Evolutionary conservation across 1,140 invertebrate genomes (phyloP).

Genomic region (Drosophila jambulina): DNA sequence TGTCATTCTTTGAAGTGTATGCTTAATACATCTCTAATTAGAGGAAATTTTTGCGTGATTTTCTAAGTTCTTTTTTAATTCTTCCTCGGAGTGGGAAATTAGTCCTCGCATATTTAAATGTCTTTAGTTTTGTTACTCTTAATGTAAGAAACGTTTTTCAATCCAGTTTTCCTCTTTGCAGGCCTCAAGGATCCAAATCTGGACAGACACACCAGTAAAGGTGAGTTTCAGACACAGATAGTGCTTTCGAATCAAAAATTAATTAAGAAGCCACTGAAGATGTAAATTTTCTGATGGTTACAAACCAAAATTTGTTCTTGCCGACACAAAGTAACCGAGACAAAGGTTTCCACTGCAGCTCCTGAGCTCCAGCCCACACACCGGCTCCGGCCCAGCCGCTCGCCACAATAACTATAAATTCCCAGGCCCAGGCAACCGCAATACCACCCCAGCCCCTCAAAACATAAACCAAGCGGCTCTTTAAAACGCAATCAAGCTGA

Average conservation of each 20-base stretch:
- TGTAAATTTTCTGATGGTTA: slow-evolving; percentile 66
- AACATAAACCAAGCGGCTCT: slow-evolving; percentile 72
- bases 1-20: background rate
- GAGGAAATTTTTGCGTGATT: background rate
- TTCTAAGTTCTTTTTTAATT: background rate
- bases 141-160: background rate
- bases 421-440: slow-evolving; percentile 50
- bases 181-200: slow-evolving; percentile 80
- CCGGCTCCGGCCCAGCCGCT: slow-evolving; percentile 19
- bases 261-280: slow-evolving; percentile 52
- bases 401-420: slow-evolving; percentile 82
- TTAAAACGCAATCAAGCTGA: slow-evolving; percentile 85
- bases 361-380: slow-evolving; percentile 32
- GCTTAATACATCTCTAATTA: slow-evolving; percentile 49
- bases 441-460: slow-evolving; percentile 15
- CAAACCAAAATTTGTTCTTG: slow-evolving; percentile 57
- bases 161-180: slow-evolving; percentile 46
- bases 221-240: slow-evolving; percentile 35
- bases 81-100: background rate
- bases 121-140: background rate
- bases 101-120: background rate
- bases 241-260: slow-evolving; percentile 29
- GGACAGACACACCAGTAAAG: slow-evolving; percentile 79
- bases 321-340: slow-evolving; percentile 54
- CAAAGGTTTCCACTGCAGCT: slow-evolving; percentile 36